Conservation (phyloP, 2,113 vertebrate genomes). For the Macaca mulatta region DNA sequence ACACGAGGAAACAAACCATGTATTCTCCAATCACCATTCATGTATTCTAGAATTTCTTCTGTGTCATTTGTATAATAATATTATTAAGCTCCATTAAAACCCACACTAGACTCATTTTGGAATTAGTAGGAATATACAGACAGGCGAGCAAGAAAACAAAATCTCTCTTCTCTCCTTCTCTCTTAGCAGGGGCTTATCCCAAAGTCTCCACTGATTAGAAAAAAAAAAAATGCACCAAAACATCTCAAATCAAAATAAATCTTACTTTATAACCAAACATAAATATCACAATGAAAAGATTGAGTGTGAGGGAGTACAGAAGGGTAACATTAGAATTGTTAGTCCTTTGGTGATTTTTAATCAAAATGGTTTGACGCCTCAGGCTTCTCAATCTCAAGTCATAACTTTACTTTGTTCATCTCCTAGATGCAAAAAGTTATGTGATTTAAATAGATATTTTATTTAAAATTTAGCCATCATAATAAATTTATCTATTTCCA, state of each 20-base stretch:
- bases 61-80: not conserved
- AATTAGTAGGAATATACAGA: not conserved
- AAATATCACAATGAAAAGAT: not conserved
- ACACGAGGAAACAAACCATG: not conserved
- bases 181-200: not conserved
- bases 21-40: not conserved
- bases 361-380: not conserved
- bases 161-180: not conserved
- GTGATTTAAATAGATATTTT: not conserved
- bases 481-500: not conserved
- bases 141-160: not conserved
- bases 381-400: not conserved
- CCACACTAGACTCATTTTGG: not conserved
- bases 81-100: not conserved
- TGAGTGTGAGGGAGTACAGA: rapidly evolving
- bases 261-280: not conserved
- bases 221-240: not conserved
- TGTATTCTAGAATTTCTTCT: not conserved
- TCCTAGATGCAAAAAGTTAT: not conserved
- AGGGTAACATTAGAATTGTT: not conserved
- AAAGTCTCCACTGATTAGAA: not conserved
- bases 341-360: not conserved
- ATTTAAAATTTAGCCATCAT: not conserved
- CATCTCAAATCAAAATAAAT: slow-evolving; percentile 35
- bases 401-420: not conserved